Conservation (phyloP, 2,888 invertebrate genomes). For the Odiellus spinosus region DNA sequence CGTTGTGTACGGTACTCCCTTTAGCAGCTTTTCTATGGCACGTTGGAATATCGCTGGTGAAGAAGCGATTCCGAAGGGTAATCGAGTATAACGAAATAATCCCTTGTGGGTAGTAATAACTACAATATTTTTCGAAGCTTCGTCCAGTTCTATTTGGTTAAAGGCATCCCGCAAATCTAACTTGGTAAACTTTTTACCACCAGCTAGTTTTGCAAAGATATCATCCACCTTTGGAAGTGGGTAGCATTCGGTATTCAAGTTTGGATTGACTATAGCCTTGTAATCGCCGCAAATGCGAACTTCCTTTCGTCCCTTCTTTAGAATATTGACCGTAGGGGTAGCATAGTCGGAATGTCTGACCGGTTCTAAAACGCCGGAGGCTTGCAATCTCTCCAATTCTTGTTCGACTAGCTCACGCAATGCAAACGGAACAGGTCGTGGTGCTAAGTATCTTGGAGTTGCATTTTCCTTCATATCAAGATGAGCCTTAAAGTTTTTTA, state of each 20-base stretch:
- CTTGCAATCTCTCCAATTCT: no score
- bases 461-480: no score
- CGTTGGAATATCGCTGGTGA: background rate
- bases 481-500: no score
- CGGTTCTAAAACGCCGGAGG: no score
- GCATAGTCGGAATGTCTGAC: no score
- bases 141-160: background rate
- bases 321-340: no score
- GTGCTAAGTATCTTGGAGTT: no score
- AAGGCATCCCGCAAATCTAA: background rate
- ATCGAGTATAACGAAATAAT: background rate
- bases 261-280: background rate
- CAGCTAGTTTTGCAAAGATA: background rate
- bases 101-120: background rate
- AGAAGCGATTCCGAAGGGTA: background rate
- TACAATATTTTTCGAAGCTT: background rate
- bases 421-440: no score
- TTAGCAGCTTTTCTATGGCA: background rate
- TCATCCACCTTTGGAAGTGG: background rate
- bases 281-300: background rate
- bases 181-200: background rate
- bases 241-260: background rate
- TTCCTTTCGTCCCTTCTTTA: no score
- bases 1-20: background rate
- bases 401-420: no score